Conservation (phyloP, 2,113 vertebrate genomes). For the Notarius quadriscutis region DNA sequence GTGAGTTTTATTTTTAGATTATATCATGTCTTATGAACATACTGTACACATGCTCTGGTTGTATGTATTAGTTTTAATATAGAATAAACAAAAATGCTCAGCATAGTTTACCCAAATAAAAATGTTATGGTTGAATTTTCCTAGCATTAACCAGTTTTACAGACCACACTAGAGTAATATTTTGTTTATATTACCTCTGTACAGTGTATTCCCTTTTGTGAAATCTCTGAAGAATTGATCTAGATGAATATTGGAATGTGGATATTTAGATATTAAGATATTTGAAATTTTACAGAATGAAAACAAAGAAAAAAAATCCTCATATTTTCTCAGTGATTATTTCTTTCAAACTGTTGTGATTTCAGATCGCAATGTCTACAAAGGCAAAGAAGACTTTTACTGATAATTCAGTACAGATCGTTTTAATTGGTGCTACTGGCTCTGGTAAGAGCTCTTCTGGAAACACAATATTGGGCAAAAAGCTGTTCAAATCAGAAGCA, state of each 20-base stretch:
- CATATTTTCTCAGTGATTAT: background rate
- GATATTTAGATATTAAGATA: background rate
- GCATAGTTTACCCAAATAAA: background rate
- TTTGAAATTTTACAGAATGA: background rate
- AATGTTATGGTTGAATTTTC: background rate
- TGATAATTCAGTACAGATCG: constrained; percentile 19
- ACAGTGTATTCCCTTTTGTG: background rate
- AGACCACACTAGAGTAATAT: background rate
- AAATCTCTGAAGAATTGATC: background rate
- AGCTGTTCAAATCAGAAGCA: background rate
- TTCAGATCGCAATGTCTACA: background rate
- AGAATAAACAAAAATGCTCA: background rate
- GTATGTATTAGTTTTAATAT: too few relatives aligned
- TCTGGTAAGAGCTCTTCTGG: constrained; percentile 41
- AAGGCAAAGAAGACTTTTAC: background rate
- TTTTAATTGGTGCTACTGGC: constrained; percentile 37
- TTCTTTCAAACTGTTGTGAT: background rate
- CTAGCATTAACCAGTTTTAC: background rate
- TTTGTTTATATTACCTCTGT: background rate
- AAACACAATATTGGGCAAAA: constrained; percentile 35
- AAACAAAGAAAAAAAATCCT: background rate
- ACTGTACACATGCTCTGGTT: too few relatives aligned
- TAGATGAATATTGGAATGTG: background rate
- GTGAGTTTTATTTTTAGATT: too few relatives aligned
- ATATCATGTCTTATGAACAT: too few relatives aligned